A percentile compares a stretch with the other conserved stretches of the same genome.
phyloP scores from a whole-genome alignment of 2,113 vertebrate genomes.

The Percopsis transmontana region DNA sequence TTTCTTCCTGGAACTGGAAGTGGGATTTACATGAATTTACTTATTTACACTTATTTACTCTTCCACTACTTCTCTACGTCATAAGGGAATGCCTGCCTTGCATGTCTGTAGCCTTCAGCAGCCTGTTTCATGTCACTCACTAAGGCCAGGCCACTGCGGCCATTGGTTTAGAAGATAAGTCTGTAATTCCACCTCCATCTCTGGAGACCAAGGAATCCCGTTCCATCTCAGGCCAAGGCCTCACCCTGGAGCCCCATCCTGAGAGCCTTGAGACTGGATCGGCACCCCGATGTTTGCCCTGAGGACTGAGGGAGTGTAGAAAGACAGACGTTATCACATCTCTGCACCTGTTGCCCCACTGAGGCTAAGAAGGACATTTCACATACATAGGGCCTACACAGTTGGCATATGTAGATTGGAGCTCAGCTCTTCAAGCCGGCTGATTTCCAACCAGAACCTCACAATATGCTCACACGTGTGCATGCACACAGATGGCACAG shows the following conservation, averaged over 20 bases:
- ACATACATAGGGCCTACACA: background rate
- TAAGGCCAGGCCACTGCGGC: conserved; percentile 7
- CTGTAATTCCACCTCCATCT: background rate
- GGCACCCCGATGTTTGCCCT: background rate
- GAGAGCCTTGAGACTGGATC: conserved; percentile 17
- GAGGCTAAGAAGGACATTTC: conserved; percentile 11
- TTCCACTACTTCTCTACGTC: background rate
- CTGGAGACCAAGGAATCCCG: conserved; percentile 22
- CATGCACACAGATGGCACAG: background rate
- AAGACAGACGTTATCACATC: conserved; percentile 43
- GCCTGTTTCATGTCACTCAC: background rate
- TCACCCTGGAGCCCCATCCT: background rate
- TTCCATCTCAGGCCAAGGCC: conserved; percentile 22
- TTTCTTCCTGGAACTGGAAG: background rate
- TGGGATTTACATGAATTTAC: background rate
- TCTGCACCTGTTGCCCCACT: conserved; percentile 71
- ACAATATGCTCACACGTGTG: background rate
- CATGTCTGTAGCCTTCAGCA: background rate
- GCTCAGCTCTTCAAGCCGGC: conserved; percentile 13
- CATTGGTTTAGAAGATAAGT: conserved; percentile 1
- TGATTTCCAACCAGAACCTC: background rate
- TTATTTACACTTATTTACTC: too few species aligned
- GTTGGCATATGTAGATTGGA: conserved; percentile 32
- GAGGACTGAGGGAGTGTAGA: conserved; percentile 2
- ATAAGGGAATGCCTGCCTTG: background rate